These are phyloP conservation scores for Onychomys torridus DNA, from an alignment of 2,797 vertebrate genomes.

Conservation along the genomic window DNA sequence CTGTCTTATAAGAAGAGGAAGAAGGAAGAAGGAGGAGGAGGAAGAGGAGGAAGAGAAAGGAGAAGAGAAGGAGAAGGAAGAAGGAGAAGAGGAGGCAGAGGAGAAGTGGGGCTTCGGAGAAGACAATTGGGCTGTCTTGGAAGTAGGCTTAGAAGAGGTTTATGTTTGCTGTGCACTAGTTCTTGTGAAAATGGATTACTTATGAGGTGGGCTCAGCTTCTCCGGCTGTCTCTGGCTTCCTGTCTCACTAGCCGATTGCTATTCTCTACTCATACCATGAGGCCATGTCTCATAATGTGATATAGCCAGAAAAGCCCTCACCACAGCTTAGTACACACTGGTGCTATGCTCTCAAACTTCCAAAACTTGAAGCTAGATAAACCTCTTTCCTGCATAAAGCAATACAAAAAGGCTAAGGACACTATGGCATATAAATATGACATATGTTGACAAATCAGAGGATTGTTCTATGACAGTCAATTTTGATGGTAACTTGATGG, in stretches of 20 bases:
- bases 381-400: background rate
- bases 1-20: background rate
- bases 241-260: background rate
- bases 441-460: constrained; percentile 2
- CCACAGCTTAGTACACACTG: background rate
- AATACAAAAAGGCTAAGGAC: background rate
- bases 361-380: background rate
- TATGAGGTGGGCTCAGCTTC: background rate
- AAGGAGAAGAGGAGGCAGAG: too few species aligned
- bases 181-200: background rate
- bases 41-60: too few species aligned
- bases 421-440: background rate
- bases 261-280: background rate
- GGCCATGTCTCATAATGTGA: background rate
- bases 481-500: background rate
- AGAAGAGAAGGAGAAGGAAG: too few species aligned
- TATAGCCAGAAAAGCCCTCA: background rate
- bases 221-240: background rate
- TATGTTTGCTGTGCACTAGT: background rate
- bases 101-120: background rate
- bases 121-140: background rate
- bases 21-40: too few species aligned
- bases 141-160: background rate
- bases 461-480: background rate
- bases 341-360: background rate